phyloP scores from a whole-genome alignment of 2,797 vertebrate genomes.

The Danio jaintianensis region DNA sequence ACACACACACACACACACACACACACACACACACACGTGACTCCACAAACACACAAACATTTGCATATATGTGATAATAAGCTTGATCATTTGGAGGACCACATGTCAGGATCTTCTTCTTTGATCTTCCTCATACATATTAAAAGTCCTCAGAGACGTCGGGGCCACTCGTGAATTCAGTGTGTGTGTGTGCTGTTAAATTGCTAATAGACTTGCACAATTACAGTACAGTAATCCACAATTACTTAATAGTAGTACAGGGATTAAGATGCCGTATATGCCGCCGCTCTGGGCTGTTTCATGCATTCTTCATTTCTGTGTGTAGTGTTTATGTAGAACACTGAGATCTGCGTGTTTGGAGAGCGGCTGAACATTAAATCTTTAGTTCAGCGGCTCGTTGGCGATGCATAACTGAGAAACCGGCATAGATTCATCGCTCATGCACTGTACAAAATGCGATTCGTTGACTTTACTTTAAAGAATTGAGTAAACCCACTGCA shows the following conservation, averaged over 20 bases:
- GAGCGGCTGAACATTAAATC: neutral
- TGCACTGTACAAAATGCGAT: too few species aligned
- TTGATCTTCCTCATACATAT: constrained; percentile 81
- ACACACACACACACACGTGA: constrained; percentile 36
- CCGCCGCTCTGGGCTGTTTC: neutral
- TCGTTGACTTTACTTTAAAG: too few species aligned
- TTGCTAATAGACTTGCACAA: constrained; percentile 27
- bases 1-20: too few species aligned
- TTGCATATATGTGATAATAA: constrained; percentile 73
- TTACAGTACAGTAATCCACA: constrained; percentile 35
- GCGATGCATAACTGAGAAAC: neutral
- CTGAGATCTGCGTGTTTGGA: neutral
- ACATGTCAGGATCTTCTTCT: constrained; percentile 69
- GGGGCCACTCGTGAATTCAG: constrained; percentile 39
- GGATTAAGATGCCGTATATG: constrained; percentile 1
- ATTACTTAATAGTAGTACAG: neutral
- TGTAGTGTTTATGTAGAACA: neutral
- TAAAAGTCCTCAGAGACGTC: constrained; percentile 71
- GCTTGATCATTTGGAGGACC: constrained; percentile 65
- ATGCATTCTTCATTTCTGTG: neutral
- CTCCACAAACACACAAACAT: constrained; percentile 65
- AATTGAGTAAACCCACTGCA: too few species aligned
- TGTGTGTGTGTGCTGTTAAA: constrained; percentile 34
- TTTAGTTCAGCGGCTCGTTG: neutral
- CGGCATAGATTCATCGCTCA: too few species aligned